Evolutionary conservation across 2,888 invertebrate genomes (phyloP), one percentile per base, ranked within the genome.

Genomic region (Cerastoderma edule): DNA sequence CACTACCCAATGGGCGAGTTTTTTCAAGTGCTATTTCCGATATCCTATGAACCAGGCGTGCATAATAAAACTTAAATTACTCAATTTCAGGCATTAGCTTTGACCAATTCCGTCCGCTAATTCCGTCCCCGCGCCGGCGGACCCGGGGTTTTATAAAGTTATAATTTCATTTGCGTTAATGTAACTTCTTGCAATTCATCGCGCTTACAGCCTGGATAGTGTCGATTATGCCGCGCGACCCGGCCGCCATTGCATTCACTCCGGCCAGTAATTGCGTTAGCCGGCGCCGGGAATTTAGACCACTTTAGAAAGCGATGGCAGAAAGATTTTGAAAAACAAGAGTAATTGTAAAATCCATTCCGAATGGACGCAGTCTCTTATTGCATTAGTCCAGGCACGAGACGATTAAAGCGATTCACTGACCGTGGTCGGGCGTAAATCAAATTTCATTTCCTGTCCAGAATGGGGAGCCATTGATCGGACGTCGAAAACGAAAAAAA

Each of bases 251-350:
- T 69, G 65, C 65, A 75, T 65, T 72, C 78, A 68, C 68, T 48
- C 65, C 67, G 22, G 54, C 50, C 19, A 28, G 50, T 78, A 80
- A 80, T 77, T 74, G 60, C 54, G 66, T 80, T 80, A 80, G 56
- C 44, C 67, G 65, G n/a, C 77, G 72, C 77, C n/a, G 70, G 57
- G 74, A 80, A 69, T 80, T 80, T 77, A 71, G 75, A 80, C 75
- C 72, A 75, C 80, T 80, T 77, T 80, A 75, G 75, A 80, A 80
- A 77, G 72, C 77, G 69, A 67, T 72, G 72, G 66, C 72, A 69
- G 80, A 69, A 66, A 39, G 65, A 67, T 80, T 78, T 80, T 80
- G 77, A 80, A 80, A 80, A 80, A 77, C 80, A 80, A 75, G 77
- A 77, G 72, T 80, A 80, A 80, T 80, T 80, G 80, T 74, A 77